A percentile compares a stretch with the other conserved stretches of the same genome.
These are phyloP conservation scores for Aphis gossypii DNA, from an alignment of 1,140 invertebrate species.

Conservation along the genomic window DNA sequence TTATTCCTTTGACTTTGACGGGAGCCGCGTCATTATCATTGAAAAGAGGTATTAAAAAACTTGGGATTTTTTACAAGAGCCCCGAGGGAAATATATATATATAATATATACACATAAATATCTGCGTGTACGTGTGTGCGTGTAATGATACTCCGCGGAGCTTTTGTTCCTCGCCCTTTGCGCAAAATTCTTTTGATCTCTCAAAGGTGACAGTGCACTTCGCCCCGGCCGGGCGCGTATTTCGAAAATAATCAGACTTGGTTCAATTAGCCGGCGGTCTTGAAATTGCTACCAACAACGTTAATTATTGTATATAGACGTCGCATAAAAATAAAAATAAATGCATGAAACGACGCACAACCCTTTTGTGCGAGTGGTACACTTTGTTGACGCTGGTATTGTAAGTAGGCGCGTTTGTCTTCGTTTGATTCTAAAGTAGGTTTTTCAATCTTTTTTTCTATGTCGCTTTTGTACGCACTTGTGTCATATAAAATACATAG, in stretches of 20 bases:
- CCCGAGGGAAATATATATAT: neutral
- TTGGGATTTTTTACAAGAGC: slow-evolving; percentile 54
- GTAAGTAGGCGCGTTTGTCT: neutral
- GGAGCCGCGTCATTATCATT: slow-evolving; percentile 52
- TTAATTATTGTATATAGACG: slow-evolving; percentile 47
- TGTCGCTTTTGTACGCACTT: slow-evolving; percentile 8
- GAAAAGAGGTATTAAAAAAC: slow-evolving; percentile 56
- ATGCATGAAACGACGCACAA: slow-evolving; percentile 17
- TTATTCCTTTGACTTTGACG: slow-evolving; percentile 56
- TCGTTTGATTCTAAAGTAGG: slow-evolving; percentile 25
- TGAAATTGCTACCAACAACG: slow-evolving; percentile 48
- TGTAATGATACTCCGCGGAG: slow-evolving; percentile 28
- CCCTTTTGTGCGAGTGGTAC: slow-evolving; percentile 13
- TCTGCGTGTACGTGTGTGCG: neutral
- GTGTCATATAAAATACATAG: neutral
- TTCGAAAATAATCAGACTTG: slow-evolving; percentile 56
- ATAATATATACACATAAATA: neutral
- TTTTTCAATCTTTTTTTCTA: neutral
- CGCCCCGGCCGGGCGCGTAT: neutral
- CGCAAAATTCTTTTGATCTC: slow-evolving; percentile 36
- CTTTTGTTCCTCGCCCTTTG: slow-evolving; percentile 48
- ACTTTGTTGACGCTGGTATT: slow-evolving; percentile 25
- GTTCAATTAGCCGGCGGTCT: slow-evolving; percentile 55
- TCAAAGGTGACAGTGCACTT: slow-evolving; percentile 55
- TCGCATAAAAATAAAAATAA: slow-evolving; percentile 7